Evolutionary conservation across 2,797 vertebrate species (phyloP).

Genomic region (Rhyacichthys aspro): DNA sequence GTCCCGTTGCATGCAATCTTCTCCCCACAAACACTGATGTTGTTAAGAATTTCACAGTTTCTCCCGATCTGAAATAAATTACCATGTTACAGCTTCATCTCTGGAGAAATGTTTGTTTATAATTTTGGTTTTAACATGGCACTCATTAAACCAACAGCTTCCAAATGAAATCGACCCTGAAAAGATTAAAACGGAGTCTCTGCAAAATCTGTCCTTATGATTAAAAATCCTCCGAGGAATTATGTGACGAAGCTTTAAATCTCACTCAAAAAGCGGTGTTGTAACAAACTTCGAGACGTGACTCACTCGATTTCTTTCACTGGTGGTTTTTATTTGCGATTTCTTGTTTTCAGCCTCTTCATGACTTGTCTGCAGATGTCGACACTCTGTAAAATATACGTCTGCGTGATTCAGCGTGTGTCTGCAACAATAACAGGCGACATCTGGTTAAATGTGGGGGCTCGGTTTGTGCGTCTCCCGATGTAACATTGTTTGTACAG

Average conservation of each 20-base stretch:
- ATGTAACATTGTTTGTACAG: conserved; percentile 69
- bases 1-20: not conserved
- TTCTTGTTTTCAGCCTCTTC: conserved; percentile 44
- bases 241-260: not conserved
- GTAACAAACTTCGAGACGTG: conserved; percentile 24
- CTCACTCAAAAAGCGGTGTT: not conserved
- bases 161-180: not conserved
- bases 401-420: conserved; percentile 47
- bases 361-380: conserved; percentile 46
- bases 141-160: not conserved
- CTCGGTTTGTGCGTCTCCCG: conserved; percentile 38
- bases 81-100: not conserved
- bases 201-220: not conserved
- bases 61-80: not conserved
- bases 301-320: conserved; percentile 28
- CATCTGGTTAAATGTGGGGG: conserved; percentile 62
- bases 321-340: conserved; percentile 44
- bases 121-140: not conserved
- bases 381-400: conserved; percentile 51
- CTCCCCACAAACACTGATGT: not conserved
- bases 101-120: conserved; percentile 2
- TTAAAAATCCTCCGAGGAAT: not conserved
- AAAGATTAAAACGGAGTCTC: not conserved
- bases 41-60: conserved; percentile 1
- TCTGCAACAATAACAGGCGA: conserved; percentile 57